phyloP scores from a whole-genome alignment of 2,797 vertebrate species.

The Spinus olivaceus region DNA sequence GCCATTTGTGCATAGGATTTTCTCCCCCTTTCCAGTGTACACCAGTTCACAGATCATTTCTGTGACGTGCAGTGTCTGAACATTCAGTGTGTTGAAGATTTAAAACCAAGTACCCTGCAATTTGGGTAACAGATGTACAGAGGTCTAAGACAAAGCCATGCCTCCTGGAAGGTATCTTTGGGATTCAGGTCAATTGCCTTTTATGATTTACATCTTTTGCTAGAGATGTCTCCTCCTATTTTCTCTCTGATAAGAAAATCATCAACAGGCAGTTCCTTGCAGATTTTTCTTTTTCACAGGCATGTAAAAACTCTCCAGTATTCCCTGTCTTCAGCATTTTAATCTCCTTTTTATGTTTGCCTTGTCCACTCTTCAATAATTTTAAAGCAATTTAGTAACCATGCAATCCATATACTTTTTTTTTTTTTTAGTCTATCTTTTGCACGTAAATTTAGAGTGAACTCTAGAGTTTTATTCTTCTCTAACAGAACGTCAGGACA shows the following conservation, averaged over 20 bases:
- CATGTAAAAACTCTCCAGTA: background rate
- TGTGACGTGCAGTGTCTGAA: background rate
- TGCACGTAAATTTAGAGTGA: background rate
- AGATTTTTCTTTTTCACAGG: background rate
- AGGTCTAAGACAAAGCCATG: background rate
- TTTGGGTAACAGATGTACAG: background rate
- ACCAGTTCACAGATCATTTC: background rate
- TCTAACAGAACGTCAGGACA: rapidly evolving
- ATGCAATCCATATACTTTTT: rapidly evolving
- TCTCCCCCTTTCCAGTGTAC: rapidly evolving
- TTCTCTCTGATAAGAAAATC: background rate
- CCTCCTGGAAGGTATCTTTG: background rate
- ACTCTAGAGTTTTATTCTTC: background rate
- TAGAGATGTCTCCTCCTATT: background rate
- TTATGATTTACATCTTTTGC: background rate
- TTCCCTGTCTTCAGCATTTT: background rate
- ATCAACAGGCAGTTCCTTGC: background rate
- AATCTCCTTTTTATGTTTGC: background rate
- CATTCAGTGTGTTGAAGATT: background rate
- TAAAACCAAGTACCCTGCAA: background rate
- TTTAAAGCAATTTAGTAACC: background rate
- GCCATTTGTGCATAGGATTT: background rate
- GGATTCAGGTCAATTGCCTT: background rate
- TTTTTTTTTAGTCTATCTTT: background rate
- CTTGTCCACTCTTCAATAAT: background rate